Evolutionary conservation across 2,888 invertebrate species (phyloP), one percentile per base, ranked within the genome.

Genomic region (Dyspetes luteomarginatus): DNA sequence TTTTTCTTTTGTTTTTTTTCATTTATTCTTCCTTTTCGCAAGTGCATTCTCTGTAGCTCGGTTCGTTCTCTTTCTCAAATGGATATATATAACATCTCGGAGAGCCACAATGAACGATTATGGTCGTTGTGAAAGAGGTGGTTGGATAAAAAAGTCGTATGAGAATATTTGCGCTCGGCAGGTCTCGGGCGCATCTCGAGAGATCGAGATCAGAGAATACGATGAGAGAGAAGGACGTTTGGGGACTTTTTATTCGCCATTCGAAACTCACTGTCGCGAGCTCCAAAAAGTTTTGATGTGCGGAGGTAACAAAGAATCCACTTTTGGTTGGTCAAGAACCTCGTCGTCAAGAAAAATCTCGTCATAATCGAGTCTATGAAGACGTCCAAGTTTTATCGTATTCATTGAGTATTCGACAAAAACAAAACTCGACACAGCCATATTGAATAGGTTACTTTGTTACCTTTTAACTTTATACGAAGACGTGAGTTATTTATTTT

Each of bases 101-200:
- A 17, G 43, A 73, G 41, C 7, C 50, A 85, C 87, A 85, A 88
- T 85, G 86, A 89, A 82, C 86, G 85, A 85, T 86, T 82, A 83
- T 78, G 64, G 77, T 67, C 78, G 68, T 82, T 68, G 82, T 81
- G 82, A 81, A 83, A 85, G n/a, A n/a, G 76, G 76, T 79, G 82
- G 76, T 17, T 50, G 55, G 22, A 7, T 69, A 79, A 87, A 86
- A 87, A 87, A 88, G 83, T 86, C 82, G 86, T 84, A 87, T 87
- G 82, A 83, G 85, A 87, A 87, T 87, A 87, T 85, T 85, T 12
- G 9, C 3, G 48, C 48, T 85, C 85, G 83, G 69, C 43, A 19
- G 17, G 48, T 30, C 3, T 3, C 50, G 36, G 9, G 1, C 4
- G 48, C 15, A 17, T 73, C 43, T 26, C 52, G 48, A 55, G 7